phyloP scores from a whole-genome alignment of 2,888 invertebrate genomes.

The Cephus pulcher region DNA sequence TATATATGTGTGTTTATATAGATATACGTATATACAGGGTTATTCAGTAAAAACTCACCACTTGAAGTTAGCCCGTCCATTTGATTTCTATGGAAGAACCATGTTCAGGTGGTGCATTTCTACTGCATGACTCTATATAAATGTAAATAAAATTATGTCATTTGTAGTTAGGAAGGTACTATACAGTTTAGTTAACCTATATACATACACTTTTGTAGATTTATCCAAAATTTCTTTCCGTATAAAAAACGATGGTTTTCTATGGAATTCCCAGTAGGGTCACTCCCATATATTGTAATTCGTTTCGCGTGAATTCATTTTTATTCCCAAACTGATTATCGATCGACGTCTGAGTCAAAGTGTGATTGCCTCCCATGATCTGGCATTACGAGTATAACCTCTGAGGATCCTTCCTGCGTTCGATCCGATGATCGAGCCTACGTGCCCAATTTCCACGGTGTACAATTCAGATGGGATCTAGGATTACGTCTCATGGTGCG shows the following conservation, averaged over 20 bases:
- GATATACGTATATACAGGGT: too few species aligned
- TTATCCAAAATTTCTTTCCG: not conserved
- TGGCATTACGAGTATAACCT: not conserved
- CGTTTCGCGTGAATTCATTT: not conserved
- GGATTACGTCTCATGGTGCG: conserved; percentile 30
- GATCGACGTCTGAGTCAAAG: not conserved
- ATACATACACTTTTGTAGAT: too few species aligned
- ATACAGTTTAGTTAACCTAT: not conserved
- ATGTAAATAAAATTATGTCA: not conserved
- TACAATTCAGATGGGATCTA: conserved; percentile 22
- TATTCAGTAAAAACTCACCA: too few species aligned
- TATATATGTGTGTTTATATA: too few species aligned
- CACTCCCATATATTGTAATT: not conserved
- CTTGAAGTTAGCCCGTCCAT: too few species aligned
- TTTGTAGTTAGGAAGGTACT: not conserved
- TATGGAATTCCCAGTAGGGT: not conserved
- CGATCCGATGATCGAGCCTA: not conserved
- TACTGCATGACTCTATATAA: not conserved
- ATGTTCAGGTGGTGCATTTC: too few species aligned
- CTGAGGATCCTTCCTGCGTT: not conserved
- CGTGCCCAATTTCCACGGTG: conserved; percentile 10
- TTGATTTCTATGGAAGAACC: too few species aligned
- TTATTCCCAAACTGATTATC: not conserved
- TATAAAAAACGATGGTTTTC: not conserved
- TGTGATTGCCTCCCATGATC: not conserved